Base-by-base conservation (phyloP, 2,888 invertebrate species). In the Idaea biselata region DNA sequence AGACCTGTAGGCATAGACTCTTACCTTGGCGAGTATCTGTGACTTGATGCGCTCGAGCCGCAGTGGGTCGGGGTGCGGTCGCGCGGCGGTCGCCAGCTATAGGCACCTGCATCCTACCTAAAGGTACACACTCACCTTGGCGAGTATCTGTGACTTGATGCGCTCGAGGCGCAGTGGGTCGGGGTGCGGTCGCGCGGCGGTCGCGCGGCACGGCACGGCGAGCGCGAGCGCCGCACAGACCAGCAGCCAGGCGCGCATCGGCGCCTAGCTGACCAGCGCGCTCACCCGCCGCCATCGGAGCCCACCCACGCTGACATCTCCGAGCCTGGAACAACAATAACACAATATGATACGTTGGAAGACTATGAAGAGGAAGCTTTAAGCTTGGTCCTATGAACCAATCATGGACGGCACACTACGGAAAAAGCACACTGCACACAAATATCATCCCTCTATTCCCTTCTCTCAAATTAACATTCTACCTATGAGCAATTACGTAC, bases 161-260 rank as follows among this genome's bases (percentile, higher is more conserved):
- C 84, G 86, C 72, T 84, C 84, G 60, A 84, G 61, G 61, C 60
- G 65, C 60, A 69, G 61, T 67, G 68, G 65, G 65, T 65, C 68
- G 68, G 67, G 71, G 69, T 59, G 71, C 70, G 79, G 69, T 76
- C 70, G 73, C 74, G 80, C 75, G 79, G 87, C 86, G 86, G 86
- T 82, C 86, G 88, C 87, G 82, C 86, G 84, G 85, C 84, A 81
- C 81, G 86, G 86, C 88, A 87, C 88, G 25, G 44, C 44, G 80
- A 89, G 86, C 87, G 90, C 90, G 81, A 87, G 87, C 88, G 87
- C 87, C 90, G 90, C 91, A 86, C 88, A 88, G 89, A 89, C 86
- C 68, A 89, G 77, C 80, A 89, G 89, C 88, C 89, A 88, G 89
- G 89, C 91, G 84, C 84, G 84, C 84, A 90, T 89, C 77, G 86